Evolutionary conservation across 2,113 vertebrate species (phyloP).

Genomic region (Amphilophus citrinellus): DNA sequence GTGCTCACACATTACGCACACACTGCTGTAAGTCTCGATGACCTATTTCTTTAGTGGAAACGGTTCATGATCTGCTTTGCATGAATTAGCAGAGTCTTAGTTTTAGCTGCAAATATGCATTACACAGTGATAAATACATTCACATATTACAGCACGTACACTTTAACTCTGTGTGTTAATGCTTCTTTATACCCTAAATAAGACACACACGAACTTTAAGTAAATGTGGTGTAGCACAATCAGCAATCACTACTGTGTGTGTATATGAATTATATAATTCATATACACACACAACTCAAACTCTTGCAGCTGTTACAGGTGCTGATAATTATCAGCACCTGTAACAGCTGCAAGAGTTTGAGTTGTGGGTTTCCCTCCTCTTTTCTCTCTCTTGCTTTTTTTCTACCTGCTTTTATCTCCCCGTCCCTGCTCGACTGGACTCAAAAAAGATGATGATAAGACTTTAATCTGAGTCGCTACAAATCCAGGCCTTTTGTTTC

Average conservation of each 20-base stretch:
- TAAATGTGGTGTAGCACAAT: neutral
- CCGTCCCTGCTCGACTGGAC: slow-evolving; percentile 15
- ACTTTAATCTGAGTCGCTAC: slow-evolving; percentile 6
- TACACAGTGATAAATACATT: accelerated
- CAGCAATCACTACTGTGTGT: neutral
- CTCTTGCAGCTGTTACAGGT: slow-evolving; percentile 48
- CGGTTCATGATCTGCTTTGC: neutral
- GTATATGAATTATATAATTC: neutral
- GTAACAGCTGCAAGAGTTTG: slow-evolving; percentile 43
- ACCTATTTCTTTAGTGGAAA: neutral
- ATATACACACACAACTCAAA: neutral
- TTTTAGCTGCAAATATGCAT: neutral
- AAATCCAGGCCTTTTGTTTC: slow-evolving; percentile 16
- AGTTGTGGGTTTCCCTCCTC: neutral
- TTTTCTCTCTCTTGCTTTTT: neutral
- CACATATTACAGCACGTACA: neutral
- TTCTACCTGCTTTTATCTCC: slow-evolving; percentile 31
- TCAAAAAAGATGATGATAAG: slow-evolving; percentile 41
- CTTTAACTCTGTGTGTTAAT: neutral
- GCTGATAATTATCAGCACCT: slow-evolving; percentile 19
- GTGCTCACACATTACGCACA: neutral
- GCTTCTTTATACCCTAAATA: neutral
- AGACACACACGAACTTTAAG: neutral
- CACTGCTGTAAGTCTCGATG: neutral
- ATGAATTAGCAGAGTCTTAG: neutral